Percentiles rank a stretch among this genome's conserved stretches.
Evolutionary conservation across 2,797 vertebrate genomes (phyloP).

Genomic region (Lycodopsis pacificus): DNA sequence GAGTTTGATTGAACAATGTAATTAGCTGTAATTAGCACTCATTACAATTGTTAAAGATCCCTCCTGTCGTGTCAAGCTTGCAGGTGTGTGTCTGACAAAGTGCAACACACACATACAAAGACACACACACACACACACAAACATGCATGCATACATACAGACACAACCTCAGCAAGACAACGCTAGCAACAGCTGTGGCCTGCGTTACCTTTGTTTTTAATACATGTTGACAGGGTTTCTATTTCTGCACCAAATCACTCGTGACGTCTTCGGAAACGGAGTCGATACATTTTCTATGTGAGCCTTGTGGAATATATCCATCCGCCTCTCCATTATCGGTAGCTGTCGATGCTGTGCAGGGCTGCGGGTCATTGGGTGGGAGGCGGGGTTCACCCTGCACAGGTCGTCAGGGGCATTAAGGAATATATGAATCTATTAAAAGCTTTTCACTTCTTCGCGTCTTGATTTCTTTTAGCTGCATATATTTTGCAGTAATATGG

Average conservation of each 20-base stretch:
- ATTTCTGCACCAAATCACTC: conserved; percentile 33
- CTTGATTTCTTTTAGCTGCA: neutral
- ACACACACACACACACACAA: neutral
- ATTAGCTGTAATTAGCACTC: conserved; percentile 83
- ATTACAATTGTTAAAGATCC: conserved; percentile 81
- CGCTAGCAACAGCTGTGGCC: conserved; percentile 53
- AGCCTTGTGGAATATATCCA: neutral
- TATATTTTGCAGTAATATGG: neutral
- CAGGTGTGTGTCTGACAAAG: conserved; percentile 75
- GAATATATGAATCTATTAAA: neutral
- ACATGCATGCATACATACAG: neutral
- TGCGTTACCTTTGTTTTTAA: conserved; percentile 33
- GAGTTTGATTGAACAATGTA: conserved; percentile 83
- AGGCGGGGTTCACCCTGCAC: neutral
- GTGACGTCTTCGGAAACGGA: neutral
- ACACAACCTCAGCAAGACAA: conserved; percentile 36
- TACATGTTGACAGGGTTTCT: conserved; percentile 44
- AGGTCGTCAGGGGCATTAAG: neutral
- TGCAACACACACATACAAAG: conserved; percentile 6
- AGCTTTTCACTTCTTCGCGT: neutral
- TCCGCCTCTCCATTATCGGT: neutral
- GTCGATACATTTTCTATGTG: neutral
- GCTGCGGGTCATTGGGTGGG: neutral
- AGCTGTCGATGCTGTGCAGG: neutral
- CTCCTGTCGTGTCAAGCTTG: conserved; percentile 60